Base-by-base conservation (phyloP, 2,888 invertebrate genomes). In the Drosophila neonasuta region DNA sequence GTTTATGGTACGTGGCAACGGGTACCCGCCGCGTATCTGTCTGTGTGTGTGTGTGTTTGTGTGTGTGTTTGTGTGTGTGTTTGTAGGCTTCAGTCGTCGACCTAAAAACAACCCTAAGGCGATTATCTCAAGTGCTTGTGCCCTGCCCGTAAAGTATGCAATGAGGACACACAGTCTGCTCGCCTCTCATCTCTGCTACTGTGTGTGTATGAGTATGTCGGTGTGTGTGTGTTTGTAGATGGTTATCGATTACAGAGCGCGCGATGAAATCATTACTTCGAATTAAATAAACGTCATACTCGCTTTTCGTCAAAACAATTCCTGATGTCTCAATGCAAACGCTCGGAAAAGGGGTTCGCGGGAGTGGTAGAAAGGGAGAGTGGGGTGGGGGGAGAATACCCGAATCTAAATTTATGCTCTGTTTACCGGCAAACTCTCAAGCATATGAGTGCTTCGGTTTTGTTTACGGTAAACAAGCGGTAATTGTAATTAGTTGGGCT, bases 201-300 rank as follows among this genome's bases (percentile, higher is more conserved):
- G 44, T 54, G n/a, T 49, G 46, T 49, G 13, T 45, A 46, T 50
- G 45, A 56, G 50, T 58, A 24, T 50, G 60, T 62, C 48, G 32
- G 49, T 48, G 17, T 39, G 32, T 60, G 32, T 60, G 32, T 32
- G 57, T 57, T 69, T 62, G 59, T 63, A 88, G 90, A 90, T 90
- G 79, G 80, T 88, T 89, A 90, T 90, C 90, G 86, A 89, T 89
- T 87, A 86, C 88, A 77, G 81, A 74, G 86, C 78, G 87, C 77
- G 86, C 80, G 89, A 86, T 86, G 86, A 88, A 89, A 89, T 90
- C 89, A 90, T 89, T 90, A 88, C 87, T 89, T 81, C 78, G 84
- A 89, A 89, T 90, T 89, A 90, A 90, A 90, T 90, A 88, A 89
- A 89, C 88, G 90, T 90, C 90, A 90, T 83, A 88, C 85, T 88